Evolutionary conservation across 2,888 invertebrate genomes (phyloP).

Genomic region (Pasiphila rectangulata): DNA sequence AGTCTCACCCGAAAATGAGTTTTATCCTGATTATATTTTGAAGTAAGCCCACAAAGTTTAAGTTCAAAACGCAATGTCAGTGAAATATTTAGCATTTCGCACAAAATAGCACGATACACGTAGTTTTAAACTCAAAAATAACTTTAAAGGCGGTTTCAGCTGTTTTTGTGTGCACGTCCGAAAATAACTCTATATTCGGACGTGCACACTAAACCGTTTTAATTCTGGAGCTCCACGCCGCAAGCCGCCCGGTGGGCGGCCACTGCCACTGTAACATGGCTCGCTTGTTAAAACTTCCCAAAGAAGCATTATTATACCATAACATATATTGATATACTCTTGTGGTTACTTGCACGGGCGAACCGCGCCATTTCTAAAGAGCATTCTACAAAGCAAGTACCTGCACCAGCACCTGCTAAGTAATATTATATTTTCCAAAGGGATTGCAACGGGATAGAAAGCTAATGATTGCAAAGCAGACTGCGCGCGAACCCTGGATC

Average conservation of each 20-base stretch:
- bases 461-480: slow-evolving; percentile 17
- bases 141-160: slow-evolving; percentile 20
- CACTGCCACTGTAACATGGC: too few relatives aligned
- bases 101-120: slow-evolving; percentile 7
- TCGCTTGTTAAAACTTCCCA: too few relatives aligned
- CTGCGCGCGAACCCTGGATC: slow-evolving; percentile 11
- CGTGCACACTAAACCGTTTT: slow-evolving; percentile 26
- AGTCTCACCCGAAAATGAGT: background rate
- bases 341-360: too few relatives aligned
- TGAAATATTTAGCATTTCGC: slow-evolving; percentile 1
- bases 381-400: too few relatives aligned
- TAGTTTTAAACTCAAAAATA: slow-evolving; percentile 20
- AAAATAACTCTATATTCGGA: slow-evolving; percentile 23
- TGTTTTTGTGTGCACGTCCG: too few relatives aligned
- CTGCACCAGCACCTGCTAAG: too few relatives aligned
- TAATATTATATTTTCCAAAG: slow-evolving; percentile 12
- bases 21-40: background rate
- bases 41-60: background rate
- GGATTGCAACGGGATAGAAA: slow-evolving; percentile 12
- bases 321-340: too few relatives aligned
- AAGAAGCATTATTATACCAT: too few relatives aligned
- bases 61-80: slow-evolving; percentile 2
- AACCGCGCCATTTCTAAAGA: too few relatives aligned
- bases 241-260: too few relatives aligned
- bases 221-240: slow-evolving; percentile 18